A percentile compares a stretch with the other conserved stretches of the same genome.
These are phyloP conservation scores for Aurelia aurita complex sp. Pacific DNA, from an alignment of 30 jellyfish, hydroid and myxozoan species.

Conservation along the genomic window DNA sequence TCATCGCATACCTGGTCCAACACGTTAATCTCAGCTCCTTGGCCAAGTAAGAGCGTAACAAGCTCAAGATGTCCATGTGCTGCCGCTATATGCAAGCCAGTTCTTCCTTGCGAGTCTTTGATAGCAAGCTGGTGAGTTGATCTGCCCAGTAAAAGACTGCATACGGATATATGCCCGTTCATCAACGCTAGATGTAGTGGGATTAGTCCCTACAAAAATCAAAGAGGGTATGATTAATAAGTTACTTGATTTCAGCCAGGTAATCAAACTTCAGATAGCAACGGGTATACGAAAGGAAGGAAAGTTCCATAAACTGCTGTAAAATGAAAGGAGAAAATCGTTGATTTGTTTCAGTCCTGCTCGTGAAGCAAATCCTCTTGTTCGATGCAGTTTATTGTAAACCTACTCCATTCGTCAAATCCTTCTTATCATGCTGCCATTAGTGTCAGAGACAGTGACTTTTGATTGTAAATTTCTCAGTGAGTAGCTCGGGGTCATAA, in stretches of 20 bases:
- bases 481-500: no score
- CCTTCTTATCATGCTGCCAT: no score
- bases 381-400: no score
- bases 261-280: not conserved
- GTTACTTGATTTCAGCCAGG: not conserved
- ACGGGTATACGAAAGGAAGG: not conserved
- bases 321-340: not conserved
- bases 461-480: no score
- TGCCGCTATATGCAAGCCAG: conserved; percentile 92
- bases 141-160: conserved; percentile 86
- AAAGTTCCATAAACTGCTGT: not conserved
- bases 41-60: conserved; percentile 96
- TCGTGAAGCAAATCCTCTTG: no score
- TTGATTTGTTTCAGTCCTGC: no score
- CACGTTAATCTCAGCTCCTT: conserved; percentile 94
- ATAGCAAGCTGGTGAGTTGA: conserved; percentile 87
- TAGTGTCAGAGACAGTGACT: no score
- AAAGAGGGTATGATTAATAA: no score
- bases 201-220: conserved; percentile 61
- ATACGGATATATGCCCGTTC: conserved; percentile 87
- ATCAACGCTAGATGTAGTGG: conserved; percentile 87
- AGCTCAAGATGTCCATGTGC: conserved; percentile 89
- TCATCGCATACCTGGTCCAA: conserved; percentile 67
- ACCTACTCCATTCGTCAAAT: no score
- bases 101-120: conserved; percentile 74